Evolutionary conservation across 2,888 invertebrate species (phyloP).

Genomic region (Pollenia labialis): DNA sequence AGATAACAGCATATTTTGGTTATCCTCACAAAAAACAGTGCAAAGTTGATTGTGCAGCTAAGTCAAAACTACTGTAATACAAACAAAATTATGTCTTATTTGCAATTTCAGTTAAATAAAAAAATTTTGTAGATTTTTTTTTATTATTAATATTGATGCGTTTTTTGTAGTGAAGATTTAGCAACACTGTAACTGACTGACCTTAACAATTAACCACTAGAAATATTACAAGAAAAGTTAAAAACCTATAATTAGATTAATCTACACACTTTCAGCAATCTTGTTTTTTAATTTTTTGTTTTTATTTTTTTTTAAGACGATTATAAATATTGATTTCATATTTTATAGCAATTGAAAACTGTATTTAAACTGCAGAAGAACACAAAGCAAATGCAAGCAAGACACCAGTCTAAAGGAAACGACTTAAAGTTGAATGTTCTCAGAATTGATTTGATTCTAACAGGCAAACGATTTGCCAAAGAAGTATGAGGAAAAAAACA

Average conservation of each 20-base stretch:
- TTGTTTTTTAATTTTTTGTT: not conserved
- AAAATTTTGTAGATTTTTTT: no score
- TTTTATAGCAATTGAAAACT: slow-evolving; percentile 53
- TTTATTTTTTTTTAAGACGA: slow-evolving; percentile 36
- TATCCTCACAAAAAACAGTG: no score
- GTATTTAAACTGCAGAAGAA: slow-evolving; percentile 38
- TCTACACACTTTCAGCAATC: slow-evolving; percentile 58
- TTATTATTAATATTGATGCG: no score
- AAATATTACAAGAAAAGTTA: slow-evolving; percentile 62
- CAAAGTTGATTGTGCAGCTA: no score
- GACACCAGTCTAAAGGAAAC: slow-evolving; percentile 15
- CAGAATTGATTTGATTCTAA: slow-evolving; percentile 19
- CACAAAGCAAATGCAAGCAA: not conserved
- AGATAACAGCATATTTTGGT: no score
- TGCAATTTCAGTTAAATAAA: no score
- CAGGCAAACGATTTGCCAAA: not conserved
- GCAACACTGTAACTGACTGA: slow-evolving; percentile 31
- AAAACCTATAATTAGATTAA: slow-evolving; percentile 71
- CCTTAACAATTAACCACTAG: slow-evolving; percentile 68
- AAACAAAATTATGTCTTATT: no score
- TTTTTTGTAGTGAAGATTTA: not conserved
- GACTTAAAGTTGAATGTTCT: slow-evolving; percentile 45
- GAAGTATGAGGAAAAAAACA: slow-evolving; percentile 12
- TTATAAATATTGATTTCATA: slow-evolving; percentile 69
- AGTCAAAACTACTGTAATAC: no score